phyloP scores from a whole-genome alignment of 2,888 invertebrate species.

The Gymnoscelis rufifasciata region DNA sequence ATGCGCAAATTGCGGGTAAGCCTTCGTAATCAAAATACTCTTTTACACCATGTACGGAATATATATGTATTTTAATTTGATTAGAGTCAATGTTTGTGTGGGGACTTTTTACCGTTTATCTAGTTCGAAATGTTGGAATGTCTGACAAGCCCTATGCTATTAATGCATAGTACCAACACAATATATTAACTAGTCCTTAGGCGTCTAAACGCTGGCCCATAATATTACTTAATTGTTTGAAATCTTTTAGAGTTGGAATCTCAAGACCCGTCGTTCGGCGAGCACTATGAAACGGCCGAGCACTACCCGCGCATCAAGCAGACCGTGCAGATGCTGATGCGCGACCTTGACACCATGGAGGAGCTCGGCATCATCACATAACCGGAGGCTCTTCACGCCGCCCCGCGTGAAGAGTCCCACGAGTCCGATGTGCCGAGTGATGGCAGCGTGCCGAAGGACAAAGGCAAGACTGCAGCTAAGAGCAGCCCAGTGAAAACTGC shows the following conservation, averaged over 20 bases:
- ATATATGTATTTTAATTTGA: no score
- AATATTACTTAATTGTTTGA: no score
- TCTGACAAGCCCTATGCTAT: no score
- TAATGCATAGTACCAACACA: no score
- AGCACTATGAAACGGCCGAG: constrained; percentile 77
- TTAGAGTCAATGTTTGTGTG: no score
- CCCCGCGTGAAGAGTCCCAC: constrained; percentile 5
- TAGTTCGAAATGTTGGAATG: no score
- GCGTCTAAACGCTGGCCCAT: no score
- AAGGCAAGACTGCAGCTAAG: constrained; percentile 7
- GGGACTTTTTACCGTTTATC: no score
- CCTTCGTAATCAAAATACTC: no score
- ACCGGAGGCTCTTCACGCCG: constrained; percentile 18
- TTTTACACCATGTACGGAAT: no score
- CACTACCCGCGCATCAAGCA: constrained; percentile 84
- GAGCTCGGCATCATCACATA: constrained; percentile 81
- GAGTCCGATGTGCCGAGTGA: neutral
- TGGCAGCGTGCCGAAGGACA: neutral
- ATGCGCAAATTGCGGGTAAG: constrained; percentile 84
- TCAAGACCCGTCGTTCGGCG: constrained; percentile 79
- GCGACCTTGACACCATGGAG: constrained; percentile 85
- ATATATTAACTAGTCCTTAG: no score
- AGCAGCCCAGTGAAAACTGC: constrained; percentile 1
- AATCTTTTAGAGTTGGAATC: constrained; percentile 75
- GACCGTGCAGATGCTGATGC: constrained; percentile 85